Evolutionary conservation across 2,888 invertebrate genomes (phyloP).

Genomic region (Phengaris alcon): DNA sequence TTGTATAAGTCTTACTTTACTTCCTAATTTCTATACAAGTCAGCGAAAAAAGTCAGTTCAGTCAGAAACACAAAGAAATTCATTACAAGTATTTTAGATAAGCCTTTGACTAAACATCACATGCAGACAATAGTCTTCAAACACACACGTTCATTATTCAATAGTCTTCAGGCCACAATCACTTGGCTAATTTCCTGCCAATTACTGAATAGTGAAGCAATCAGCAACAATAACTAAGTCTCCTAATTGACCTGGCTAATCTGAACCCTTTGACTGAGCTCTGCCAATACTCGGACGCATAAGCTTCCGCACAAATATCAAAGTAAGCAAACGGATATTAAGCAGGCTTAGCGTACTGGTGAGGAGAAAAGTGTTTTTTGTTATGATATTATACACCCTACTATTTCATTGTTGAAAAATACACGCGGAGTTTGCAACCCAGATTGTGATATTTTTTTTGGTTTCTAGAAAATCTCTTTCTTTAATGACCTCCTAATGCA

Average conservation of each 20-base stretch:
- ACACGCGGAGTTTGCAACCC: no score
- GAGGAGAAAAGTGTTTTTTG: slow-evolving; percentile 35
- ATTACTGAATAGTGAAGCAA: slow-evolving; percentile 27
- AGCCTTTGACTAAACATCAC: slow-evolving; percentile 3
- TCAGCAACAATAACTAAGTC: slow-evolving; percentile 42
- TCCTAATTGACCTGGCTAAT: slow-evolving; percentile 62
- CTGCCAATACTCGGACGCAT: slow-evolving; percentile 59
- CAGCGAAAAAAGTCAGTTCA: not conserved
- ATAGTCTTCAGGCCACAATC: slow-evolving; percentile 8
- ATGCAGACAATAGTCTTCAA: slow-evolving; percentile 11
- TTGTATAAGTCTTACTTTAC: no score
- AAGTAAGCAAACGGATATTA: slow-evolving; percentile 67
- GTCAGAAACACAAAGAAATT: not conserved
- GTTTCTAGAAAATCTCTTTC: no score
- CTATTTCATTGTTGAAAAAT: not conserved
- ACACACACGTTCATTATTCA: not conserved
- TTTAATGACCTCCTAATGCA: no score
- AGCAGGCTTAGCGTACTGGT: slow-evolving; percentile 58
- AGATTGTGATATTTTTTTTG: no score
- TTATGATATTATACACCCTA: not conserved
- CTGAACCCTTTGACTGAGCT: slow-evolving; percentile 59
- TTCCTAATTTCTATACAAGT: no score
- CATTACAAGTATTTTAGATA: not conserved
- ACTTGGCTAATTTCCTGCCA: slow-evolving; percentile 9
- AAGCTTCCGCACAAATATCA: slow-evolving; percentile 68